A percentile compares a stretch with the other conserved stretches of the same genome.
These are phyloP conservation scores for Sialia sialis DNA, from an alignment of 2,113 vertebrate species.

Conservation along the genomic window DNA sequence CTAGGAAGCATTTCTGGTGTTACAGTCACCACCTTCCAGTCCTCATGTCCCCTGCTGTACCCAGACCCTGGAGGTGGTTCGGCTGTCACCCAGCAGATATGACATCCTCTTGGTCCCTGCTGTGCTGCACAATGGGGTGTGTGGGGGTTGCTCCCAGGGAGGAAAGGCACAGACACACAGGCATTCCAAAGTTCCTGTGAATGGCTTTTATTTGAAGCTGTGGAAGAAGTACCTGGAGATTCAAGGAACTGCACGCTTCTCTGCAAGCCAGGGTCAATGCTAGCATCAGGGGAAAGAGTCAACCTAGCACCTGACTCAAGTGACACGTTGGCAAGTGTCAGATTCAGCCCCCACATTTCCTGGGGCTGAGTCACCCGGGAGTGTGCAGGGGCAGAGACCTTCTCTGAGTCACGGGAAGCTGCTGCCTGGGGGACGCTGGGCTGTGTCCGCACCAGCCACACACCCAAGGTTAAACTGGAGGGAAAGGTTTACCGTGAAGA, in stretches of 20 bases:
- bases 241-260: not conserved
- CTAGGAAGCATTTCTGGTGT: not conserved
- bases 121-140: not conserved
- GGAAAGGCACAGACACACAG: not conserved
- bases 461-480: not conserved
- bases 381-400: not conserved
- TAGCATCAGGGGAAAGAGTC: not conserved
- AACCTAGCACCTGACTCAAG: not conserved
- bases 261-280: not conserved
- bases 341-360: not conserved
- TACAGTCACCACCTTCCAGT: not conserved
- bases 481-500: fast-evolving
- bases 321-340: not conserved
- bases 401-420: not conserved
- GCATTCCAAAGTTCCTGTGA: not conserved
- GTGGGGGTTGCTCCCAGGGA: fast-evolving
- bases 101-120: not conserved
- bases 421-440: not conserved
- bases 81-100: not conserved
- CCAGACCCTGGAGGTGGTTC: not conserved
- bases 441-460: not conserved
- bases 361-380: not conserved
- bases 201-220: not conserved
- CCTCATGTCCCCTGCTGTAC: not conserved
- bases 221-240: not conserved